phyloP scores from a whole-genome alignment of 2,797 vertebrate species.

The Pangasius mekongensis region DNA sequence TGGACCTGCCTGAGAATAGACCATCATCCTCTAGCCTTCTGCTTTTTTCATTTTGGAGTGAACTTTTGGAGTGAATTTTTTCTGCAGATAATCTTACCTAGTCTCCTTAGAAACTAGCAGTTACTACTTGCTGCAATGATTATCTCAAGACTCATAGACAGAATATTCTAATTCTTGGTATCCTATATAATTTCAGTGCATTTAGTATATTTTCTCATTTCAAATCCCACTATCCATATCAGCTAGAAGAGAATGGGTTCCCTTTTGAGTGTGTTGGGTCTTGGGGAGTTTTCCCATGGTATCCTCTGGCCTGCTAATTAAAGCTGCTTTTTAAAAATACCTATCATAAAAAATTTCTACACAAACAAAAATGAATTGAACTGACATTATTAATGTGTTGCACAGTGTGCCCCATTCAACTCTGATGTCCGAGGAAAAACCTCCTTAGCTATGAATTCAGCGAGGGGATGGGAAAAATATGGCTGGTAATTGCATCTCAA shows the following conservation, averaged over 20 bases:
- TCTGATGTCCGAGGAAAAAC: neutral
- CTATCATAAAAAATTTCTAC: neutral
- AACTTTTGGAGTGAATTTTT: too few relatives aligned
- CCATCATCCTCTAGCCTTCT: neutral
- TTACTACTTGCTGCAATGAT: neutral
- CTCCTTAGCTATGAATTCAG: neutral
- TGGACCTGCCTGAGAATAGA: conserved; percentile 11
- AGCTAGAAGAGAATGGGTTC: neutral
- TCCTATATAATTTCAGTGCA: neutral
- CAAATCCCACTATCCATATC: neutral
- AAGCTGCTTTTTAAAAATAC: neutral
- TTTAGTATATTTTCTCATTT: neutral
- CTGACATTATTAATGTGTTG: neutral
- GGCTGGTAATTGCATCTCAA: neutral
- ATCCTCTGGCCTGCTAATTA: too few relatives aligned
- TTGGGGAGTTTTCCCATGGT: neutral
- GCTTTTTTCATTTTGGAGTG: neutral
- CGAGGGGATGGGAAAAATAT: neutral
- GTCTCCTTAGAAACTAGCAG: conserved; percentile 13
- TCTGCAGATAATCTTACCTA: neutral
- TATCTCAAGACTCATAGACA: neutral
- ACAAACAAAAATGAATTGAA: neutral
- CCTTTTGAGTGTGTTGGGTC: neutral
- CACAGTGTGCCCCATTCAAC: neutral
- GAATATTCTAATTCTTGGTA: neutral